These are phyloP conservation scores for Poeciliopsis infans DNA, from an alignment of 2,797 vertebrate genomes.

Conservation along the genomic window DNA sequence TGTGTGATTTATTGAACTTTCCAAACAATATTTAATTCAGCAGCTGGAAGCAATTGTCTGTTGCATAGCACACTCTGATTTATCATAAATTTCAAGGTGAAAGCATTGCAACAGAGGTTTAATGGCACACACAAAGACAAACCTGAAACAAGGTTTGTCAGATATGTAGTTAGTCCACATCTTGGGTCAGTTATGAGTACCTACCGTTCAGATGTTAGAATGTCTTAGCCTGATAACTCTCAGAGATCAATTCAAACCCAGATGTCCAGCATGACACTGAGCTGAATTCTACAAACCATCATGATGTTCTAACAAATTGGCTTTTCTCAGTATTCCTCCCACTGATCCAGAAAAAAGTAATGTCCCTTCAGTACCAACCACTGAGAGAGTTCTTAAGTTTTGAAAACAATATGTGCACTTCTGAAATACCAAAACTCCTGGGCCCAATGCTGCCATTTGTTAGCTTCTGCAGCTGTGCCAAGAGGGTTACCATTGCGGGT, in stretches of 20 bases:
- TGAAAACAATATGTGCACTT: background rate
- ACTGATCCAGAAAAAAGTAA: background rate
- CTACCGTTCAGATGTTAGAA: no score
- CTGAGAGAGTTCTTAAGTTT: background rate
- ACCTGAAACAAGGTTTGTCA: background rate
- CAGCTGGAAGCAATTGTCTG: no score
- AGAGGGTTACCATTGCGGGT: no score
- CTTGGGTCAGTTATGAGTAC: background rate
- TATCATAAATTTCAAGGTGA: background rate
- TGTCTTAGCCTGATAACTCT: no score
- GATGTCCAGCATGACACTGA: background rate
- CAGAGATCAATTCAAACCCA: background rate
- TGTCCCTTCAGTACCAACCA: background rate
- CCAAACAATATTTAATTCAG: no score
- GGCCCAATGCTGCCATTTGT: no score
- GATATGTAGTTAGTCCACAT: background rate
- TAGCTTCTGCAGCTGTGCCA: no score
- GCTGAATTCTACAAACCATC: background rate
- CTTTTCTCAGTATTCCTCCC: background rate
- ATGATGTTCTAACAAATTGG: background rate
- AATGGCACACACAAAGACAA: background rate
- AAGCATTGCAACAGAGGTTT: background rate
- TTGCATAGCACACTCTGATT: no score
- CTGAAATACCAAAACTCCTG: background rate
- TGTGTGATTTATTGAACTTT: no score